Evolutionary conservation across 2,113 vertebrate genomes (phyloP), one percentile per base, ranked within the genome.

Genomic region (Spea bombifrons): DNA sequence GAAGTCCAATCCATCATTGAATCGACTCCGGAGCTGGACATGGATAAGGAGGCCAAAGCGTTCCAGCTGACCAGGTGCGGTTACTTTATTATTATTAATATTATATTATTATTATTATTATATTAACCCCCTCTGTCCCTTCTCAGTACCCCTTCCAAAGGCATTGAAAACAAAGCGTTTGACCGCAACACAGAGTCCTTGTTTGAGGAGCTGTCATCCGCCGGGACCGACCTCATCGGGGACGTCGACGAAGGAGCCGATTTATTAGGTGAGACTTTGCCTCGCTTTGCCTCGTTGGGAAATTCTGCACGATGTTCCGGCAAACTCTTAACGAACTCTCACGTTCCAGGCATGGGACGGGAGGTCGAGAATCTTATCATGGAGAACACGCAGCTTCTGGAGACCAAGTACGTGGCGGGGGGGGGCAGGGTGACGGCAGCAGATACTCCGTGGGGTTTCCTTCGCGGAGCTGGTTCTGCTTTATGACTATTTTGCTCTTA

Each of bases 291-390:
- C 50, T 53, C 7, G 10, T 1, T 30, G 30, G 30, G 30, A 30
- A 30, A 30, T 30, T 30, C 30, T 30, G 30, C 10, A 53, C 50
- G 50, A 53, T 53, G 50, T 53, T 53, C 10, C 50, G 30, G 2
- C 1, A 30, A 30, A 30, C 1, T 30, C 30, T 52, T 6, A 52
- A 52, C 9, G 9, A 2, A 9, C 45, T 46, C 57, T 6, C 67
- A 2, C 75, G 84, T 94, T 86, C 87, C 65, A 99, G 97, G 97
- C 87, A 98, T 99, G 97, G 97, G 97, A 71, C 95, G 96, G 78
- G 97, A 99, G 85, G 97, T 99, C 3, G 97, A 99, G 82, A 97
- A 98, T 89, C 96, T 99, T 46, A 99, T 99, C 87, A 91, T 98
- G 77, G 97, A 99, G 88, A 99, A 99, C 84, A 89, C 96, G 17